Conservation (phyloP, 2,888 invertebrate species). For the Mactromeris polynyma region DNA sequence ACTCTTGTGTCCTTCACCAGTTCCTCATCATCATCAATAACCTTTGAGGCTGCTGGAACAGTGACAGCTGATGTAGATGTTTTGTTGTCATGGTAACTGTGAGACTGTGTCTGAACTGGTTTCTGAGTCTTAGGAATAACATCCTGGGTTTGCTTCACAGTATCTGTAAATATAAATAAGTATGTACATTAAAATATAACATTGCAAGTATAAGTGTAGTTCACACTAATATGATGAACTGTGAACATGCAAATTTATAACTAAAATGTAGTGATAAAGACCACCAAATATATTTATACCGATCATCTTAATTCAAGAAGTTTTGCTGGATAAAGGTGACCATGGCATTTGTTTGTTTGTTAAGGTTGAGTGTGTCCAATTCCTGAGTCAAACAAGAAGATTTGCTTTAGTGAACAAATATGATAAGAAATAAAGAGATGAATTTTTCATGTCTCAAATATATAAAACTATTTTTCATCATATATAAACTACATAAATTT, state of each 20-base stretch:
- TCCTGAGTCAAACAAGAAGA: too few relatives aligned
- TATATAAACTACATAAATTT: too few relatives aligned
- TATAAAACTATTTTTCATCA: too few relatives aligned
- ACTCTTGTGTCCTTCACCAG: constrained; percentile 78
- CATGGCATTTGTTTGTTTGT: too few relatives aligned
- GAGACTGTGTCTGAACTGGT: neutral
- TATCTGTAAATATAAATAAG: constrained; percentile 9
- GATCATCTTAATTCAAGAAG: too few relatives aligned
- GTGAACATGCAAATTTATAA: neutral
- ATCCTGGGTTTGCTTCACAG: constrained; percentile 21
- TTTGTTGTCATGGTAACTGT: constrained; percentile 9
- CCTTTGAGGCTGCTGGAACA: constrained; percentile 3
- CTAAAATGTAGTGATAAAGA: neutral
- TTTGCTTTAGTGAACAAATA: too few relatives aligned
- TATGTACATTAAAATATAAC: neutral
- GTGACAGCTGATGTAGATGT: neutral
- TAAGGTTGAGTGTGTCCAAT: too few relatives aligned
- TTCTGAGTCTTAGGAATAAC: constrained; percentile 33
- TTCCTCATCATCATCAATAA: constrained; percentile 75
- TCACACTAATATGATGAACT: neutral
- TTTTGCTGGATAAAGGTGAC: too few relatives aligned
- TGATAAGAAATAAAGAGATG: too few relatives aligned
- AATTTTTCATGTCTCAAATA: too few relatives aligned
- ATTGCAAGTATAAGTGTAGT: neutral
- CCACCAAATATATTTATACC: neutral